Conservation (phyloP, 2,888 invertebrate species). For the Lumbricus terrestris region DNA sequence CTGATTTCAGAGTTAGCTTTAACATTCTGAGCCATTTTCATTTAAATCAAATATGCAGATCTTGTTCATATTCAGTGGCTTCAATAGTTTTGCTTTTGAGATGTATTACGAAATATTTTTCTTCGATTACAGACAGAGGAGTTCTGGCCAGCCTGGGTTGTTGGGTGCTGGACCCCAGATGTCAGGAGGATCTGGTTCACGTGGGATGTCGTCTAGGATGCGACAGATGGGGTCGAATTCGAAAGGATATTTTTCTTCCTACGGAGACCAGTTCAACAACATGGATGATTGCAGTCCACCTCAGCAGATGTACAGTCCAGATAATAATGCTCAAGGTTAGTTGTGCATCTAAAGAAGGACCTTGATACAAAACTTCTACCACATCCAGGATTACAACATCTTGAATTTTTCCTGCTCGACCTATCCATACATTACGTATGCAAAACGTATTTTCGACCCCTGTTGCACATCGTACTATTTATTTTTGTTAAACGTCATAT, state of each 20-base stretch:
- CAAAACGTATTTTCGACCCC: too few relatives aligned
- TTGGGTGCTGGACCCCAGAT: background rate
- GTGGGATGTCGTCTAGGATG: conserved; percentile 6
- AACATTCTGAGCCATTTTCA: background rate
- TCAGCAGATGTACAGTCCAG: background rate
- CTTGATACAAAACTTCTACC: background rate
- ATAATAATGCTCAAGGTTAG: background rate
- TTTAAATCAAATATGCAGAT: background rate
- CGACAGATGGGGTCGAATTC: background rate
- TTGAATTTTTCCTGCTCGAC: too few relatives aligned
- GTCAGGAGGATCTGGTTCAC: conserved; percentile 5
- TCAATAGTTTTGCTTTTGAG: background rate
- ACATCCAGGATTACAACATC: background rate
- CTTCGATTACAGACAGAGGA: conserved; percentile 6
- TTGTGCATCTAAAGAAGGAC: background rate
- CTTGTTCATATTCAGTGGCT: background rate
- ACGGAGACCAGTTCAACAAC: background rate
- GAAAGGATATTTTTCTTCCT: background rate
- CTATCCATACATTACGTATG: too few relatives aligned
- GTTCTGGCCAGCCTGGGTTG: conserved; percentile 15
- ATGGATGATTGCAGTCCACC: background rate
- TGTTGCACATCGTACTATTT: too few relatives aligned
- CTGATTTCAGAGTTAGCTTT: background rate
- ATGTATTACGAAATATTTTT: background rate
- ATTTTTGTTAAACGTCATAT: too few relatives aligned